These are phyloP conservation scores for Ceratotherium simum DNA, from an alignment of 2,113 vertebrate genomes.

Conservation along the genomic window DNA sequence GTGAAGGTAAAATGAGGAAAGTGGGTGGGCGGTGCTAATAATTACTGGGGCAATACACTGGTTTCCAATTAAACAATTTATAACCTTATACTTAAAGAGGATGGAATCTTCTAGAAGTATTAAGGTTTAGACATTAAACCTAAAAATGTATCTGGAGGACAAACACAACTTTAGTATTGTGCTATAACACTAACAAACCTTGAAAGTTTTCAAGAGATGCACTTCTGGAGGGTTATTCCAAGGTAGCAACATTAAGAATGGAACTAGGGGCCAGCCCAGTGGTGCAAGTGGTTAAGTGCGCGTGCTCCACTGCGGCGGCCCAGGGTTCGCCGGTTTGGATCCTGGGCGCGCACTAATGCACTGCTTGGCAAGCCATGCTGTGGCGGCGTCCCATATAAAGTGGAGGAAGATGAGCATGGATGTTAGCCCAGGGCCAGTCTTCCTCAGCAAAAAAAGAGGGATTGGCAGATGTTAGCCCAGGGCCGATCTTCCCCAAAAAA, in stretches of 20 bases:
- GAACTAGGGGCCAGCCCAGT: neutral
- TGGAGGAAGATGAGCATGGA: too few relatives aligned
- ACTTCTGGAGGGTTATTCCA: neutral
- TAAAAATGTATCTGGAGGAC: neutral
- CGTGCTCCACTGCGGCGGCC: too few relatives aligned
- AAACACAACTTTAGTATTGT: neutral
- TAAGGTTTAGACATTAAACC: neutral
- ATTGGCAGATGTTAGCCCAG: too few relatives aligned
- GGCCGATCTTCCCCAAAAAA: too few relatives aligned
- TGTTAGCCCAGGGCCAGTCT: too few relatives aligned
- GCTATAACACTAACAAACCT: neutral
- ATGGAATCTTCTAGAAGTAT: neutral
- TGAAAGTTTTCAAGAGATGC: neutral
- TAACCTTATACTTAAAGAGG: constrained; percentile 17
- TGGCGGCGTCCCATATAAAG: too few relatives aligned
- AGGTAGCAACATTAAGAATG: neutral
- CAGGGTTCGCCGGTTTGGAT: too few relatives aligned
- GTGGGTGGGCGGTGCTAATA: neutral
- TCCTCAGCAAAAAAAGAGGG: too few relatives aligned
- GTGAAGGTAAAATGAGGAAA: neutral
- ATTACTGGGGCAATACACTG: neutral
- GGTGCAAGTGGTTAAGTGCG: too few relatives aligned
- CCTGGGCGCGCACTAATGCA: too few relatives aligned
- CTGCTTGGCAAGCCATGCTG: too few relatives aligned
- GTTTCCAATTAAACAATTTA: neutral